These are phyloP conservation scores for Drosophila burlai DNA, from an alignment of 1,140 invertebrate genomes.

Conservation along the genomic window DNA sequence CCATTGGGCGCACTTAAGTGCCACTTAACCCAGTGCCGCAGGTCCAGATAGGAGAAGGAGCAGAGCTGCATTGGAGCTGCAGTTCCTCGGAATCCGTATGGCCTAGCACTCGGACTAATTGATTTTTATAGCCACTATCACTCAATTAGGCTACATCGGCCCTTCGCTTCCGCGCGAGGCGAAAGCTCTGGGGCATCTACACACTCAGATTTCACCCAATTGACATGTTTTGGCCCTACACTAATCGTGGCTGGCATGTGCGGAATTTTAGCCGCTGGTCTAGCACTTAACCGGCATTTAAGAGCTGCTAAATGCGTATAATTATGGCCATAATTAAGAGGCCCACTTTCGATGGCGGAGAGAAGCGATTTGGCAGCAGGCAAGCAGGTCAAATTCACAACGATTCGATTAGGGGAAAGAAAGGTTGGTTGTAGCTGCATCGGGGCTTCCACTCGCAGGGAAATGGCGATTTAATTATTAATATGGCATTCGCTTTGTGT, in stretches of 20 bases:
- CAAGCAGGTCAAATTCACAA: conserved; percentile 23
- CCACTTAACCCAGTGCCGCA: conserved; percentile 55
- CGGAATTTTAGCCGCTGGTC: conserved; percentile 40
- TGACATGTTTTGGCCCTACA: conserved; percentile 32
- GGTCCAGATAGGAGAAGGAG: conserved; percentile 37
- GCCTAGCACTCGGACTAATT: conserved; percentile 49
- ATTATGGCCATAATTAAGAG: conserved; percentile 40
- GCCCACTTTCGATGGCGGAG: conserved; percentile 42
- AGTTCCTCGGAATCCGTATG: conserved; percentile 10
- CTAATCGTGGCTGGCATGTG: conserved; percentile 31
- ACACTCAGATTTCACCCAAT: conserved; percentile 30
- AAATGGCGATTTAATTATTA: conserved; percentile 45
- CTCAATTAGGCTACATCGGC: conserved; percentile 30
- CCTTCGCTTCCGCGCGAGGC: neutral
- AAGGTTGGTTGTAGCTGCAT: conserved; percentile 3
- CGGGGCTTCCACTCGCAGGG: neutral
- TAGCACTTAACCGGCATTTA: conserved; percentile 29
- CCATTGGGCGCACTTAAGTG: conserved; percentile 50
- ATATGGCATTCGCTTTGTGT: conserved; percentile 6
- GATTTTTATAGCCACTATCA: conserved; percentile 36
- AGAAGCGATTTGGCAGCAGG: conserved; percentile 27
- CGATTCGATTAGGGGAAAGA: conserved; percentile 13
- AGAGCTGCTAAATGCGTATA: conserved; percentile 39
- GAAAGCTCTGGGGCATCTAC: conserved; percentile 26
- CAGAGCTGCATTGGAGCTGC: conserved; percentile 13